Conservation (phyloP, 2,888 invertebrate genomes). For the Nymphalis urticae region DNA sequence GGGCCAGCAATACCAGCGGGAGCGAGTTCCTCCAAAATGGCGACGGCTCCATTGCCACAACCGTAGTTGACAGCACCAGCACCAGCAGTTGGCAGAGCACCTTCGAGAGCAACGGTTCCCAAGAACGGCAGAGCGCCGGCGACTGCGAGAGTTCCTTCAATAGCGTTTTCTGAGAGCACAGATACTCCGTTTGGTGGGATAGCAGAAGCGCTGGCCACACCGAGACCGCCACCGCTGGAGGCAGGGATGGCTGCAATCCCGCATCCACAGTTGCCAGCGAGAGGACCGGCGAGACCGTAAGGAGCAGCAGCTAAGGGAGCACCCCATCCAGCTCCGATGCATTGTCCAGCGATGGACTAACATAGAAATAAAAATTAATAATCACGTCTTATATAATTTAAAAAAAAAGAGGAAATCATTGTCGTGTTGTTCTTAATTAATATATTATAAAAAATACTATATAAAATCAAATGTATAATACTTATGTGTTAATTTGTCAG, state of each 20-base stretch:
- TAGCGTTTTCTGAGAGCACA: not conserved
- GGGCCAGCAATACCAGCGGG: constrained; percentile 36
- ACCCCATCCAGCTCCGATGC: constrained; percentile 19
- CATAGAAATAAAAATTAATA: not conserved
- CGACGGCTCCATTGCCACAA: constrained; percentile 44
- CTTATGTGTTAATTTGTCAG: no score
- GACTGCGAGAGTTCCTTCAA: not conserved
- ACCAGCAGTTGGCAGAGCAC: constrained; percentile 46
- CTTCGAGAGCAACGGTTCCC: not conserved
- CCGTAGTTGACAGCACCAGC: constrained; percentile 48
- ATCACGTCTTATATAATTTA: no score
- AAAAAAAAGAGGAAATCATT: no score
- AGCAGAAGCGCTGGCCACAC: constrained; percentile 47
- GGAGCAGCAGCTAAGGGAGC: constrained; percentile 15
- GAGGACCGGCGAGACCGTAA: not conserved
- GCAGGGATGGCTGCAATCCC: constrained; percentile 34
- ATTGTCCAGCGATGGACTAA: constrained; percentile 42
- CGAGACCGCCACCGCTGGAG: constrained; percentile 41
- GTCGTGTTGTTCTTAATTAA: no score
- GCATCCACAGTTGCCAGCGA: constrained; percentile 18
- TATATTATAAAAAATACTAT: no score
- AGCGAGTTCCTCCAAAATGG: constrained; percentile 40
- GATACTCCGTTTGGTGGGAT: constrained; percentile 26
- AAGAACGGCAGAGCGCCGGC: not conserved
- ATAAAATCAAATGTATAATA: no score